phyloP scores from a whole-genome alignment of 2,888 invertebrate species.

The Tiliacea citrago region DNA sequence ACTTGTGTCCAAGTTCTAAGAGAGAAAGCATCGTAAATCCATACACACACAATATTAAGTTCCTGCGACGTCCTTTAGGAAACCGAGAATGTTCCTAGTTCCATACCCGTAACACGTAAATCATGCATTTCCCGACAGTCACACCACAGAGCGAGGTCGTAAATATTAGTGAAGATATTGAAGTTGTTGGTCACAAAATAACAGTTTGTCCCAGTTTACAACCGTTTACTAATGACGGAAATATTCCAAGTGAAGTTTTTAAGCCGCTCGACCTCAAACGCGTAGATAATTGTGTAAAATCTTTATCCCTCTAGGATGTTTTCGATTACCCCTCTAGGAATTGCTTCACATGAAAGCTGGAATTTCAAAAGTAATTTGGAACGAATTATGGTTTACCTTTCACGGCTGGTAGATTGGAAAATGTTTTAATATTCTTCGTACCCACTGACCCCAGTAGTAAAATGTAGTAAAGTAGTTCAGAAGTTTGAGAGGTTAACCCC shows the following conservation, averaged over 20 bases:
- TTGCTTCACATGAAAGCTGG: constrained; percentile 28
- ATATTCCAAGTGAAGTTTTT: constrained; percentile 48
- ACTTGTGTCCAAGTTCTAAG: constrained; percentile 33
- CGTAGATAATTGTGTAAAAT: constrained; percentile 34
- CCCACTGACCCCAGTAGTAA: constrained; percentile 39
- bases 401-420: constrained; percentile 46
- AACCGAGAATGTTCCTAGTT: constrained; percentile 36
- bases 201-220: constrained; percentile 65
- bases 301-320: too few relatives aligned
- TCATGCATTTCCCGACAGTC: constrained; percentile 67
- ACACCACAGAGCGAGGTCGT: constrained; percentile 71
- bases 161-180: constrained; percentile 68
- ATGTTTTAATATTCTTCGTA: constrained; percentile 41
- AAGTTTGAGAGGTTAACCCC: constrained; percentile 46
- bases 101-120: constrained; percentile 55
- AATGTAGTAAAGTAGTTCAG: constrained; percentile 55
- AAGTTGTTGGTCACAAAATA: constrained; percentile 67
- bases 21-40: constrained; percentile 48
- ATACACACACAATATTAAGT: constrained; percentile 34
- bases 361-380: constrained; percentile 55
- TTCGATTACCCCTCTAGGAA: constrained; percentile 14
- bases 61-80: constrained; percentile 23
- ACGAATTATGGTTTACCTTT: constrained; percentile 47
- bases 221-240: constrained; percentile 60
- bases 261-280: constrained; percentile 36